phyloP scores from a whole-genome alignment of 2,888 invertebrate genomes.

The Carterocephalus palaemon region DNA sequence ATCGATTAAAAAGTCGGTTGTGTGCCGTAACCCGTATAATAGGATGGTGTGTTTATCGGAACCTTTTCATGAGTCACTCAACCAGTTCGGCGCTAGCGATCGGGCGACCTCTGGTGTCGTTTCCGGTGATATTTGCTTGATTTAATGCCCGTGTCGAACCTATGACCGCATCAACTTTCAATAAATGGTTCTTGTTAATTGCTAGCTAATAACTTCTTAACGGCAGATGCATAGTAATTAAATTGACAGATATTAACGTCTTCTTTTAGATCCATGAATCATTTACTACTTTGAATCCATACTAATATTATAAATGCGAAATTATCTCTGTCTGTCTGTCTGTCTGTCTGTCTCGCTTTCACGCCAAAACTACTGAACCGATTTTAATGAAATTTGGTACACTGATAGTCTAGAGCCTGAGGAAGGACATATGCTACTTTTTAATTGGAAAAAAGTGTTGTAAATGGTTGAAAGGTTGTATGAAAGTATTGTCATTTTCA shows the following conservation, averaged over 20 bases:
- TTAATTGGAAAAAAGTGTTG: too few relatives aligned
- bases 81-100: slow-evolving; percentile 5
- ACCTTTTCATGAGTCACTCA: slow-evolving; percentile 7
- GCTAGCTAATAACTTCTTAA: slow-evolving; percentile 6
- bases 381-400: too few relatives aligned
- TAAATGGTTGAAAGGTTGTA: too few relatives aligned
- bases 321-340: too few relatives aligned
- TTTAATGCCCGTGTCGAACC: slow-evolving; percentile 3
- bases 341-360: too few relatives aligned
- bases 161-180: slow-evolving; percentile 4
- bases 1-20: not conserved
- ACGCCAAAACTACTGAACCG: too few relatives aligned
- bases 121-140: slow-evolving; percentile 20
- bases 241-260: not conserved
- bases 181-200: slow-evolving; percentile 16
- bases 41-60: too few relatives aligned
- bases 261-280: not conserved
- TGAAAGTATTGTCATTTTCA: too few relatives aligned
- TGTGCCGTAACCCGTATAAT: not conserved
- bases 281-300: not conserved
- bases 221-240: slow-evolving; percentile 5
- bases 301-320: too few relatives aligned
- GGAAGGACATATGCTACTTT: too few relatives aligned
- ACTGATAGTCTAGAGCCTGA: too few relatives aligned
- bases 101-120: slow-evolving; percentile 10